These are phyloP conservation scores for Allobates femoralis DNA, from an alignment of 2,797 vertebrate genomes.

Conservation along the genomic window DNA sequence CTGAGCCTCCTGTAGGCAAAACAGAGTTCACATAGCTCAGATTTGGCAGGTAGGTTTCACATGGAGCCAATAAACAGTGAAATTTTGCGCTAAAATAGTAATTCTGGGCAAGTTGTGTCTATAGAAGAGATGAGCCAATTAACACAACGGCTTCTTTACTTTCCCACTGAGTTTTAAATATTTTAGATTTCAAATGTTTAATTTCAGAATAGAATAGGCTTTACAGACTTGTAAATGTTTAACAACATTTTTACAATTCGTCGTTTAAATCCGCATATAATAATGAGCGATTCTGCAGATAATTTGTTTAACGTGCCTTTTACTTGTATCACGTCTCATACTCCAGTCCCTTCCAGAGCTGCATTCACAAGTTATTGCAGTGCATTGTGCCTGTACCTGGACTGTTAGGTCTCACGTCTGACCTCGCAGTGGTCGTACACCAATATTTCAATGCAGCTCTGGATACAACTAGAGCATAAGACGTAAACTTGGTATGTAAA, in stretches of 20 bases:
- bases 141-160: neutral
- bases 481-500: too few relatives aligned
- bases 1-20: neutral
- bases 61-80: neutral
- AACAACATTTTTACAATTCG: neutral
- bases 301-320: neutral
- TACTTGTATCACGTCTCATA: neutral
- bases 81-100: neutral
- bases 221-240: neutral
- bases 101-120: neutral
- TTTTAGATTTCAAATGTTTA: constrained; percentile 2
- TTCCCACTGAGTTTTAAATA: constrained; percentile 9
- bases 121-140: neutral
- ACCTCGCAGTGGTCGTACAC: neutral
- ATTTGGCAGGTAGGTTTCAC: too few relatives aligned
- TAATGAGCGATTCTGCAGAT: neutral
- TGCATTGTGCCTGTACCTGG: neutral
- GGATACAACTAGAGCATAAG: neutral
- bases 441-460: neutral
- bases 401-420: neutral
- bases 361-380: neutral
- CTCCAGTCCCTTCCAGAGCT: neutral
- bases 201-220: neutral
- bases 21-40: neutral
- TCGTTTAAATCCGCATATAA: neutral